Base-by-base conservation (phyloP, 1,140 invertebrate genomes). In the Hylaeus anthracinus region DNA sequence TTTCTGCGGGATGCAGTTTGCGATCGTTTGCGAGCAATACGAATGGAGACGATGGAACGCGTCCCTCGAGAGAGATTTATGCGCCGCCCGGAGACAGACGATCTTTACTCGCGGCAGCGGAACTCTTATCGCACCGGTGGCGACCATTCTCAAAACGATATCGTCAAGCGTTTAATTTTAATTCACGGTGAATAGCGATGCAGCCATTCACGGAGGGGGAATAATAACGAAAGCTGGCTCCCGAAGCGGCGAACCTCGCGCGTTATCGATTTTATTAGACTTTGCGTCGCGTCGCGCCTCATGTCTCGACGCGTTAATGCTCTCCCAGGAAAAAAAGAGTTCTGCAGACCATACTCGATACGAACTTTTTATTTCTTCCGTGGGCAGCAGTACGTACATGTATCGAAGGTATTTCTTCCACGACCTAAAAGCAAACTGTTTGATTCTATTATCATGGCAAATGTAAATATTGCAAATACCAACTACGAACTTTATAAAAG, bases 1-100 rank as follows among this genome's bases (percentile, higher is more conserved):
- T 87, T 86, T 87, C 77, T 82, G 80, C 74, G 69, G 64, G 79
- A 84, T 79, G 77, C 75, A 69, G 73, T 73, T 26, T 65, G 77
- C 66, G 45, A 74, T 79, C 80, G 80, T 75, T 67, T 53, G 55
- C 65, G 60, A 61, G 63, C 65, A 58, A 70, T 70, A 56, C 53
- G 39, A 14, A 61, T 39, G 65, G 58, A 51, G n/a, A 14, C n/a
- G 45, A 1, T 39, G 26, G 48, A 66, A 60, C 74, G 15, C 14
- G 51, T 14, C 43, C 60, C 56, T 51, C 64, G 41, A 72, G 71
- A 79, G 43, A 79, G 71, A 79, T 79, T 79, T 72, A 79, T 58
- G 26, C 43, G 43, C 26, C 26, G 12, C 0, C 15, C 43, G 60
- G 12, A 60, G 56, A 41, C 51, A 10, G 48, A n/a, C 12, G 2